Percentiles rank a stretch among this genome's conserved stretches.
Conservation (phyloP, 2,888 invertebrate species). For the Stenodema calcarata region DNA sequence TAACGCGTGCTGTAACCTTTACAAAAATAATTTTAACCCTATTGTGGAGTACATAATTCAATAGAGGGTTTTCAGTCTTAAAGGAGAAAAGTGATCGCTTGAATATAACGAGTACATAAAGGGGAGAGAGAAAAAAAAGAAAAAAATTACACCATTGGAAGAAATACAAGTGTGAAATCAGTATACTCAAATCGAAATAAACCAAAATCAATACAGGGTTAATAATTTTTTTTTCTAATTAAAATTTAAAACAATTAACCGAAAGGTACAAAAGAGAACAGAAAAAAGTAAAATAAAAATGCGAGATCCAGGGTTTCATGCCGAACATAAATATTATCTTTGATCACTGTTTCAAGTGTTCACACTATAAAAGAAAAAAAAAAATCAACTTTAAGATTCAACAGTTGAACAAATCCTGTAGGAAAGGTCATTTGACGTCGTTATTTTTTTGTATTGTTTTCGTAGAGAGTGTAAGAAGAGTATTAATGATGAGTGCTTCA, state of each 20-base stretch:
- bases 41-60: slow-evolving; percentile 27
- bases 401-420: slow-evolving; percentile 45
- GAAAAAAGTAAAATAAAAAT: slow-evolving; percentile 6
- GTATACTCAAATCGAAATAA: background rate
- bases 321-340: background rate
- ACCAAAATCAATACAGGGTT: background rate
- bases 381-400: slow-evolving; percentile 16
- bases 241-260: background rate
- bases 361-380: background rate
- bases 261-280: background rate
- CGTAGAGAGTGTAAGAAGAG: slow-evolving; percentile 36
- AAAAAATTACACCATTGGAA: background rate
- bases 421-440: background rate
- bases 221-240: background rate
- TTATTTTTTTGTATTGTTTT: background rate
- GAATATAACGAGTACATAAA: background rate
- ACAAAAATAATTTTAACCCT: slow-evolving; percentile 47
- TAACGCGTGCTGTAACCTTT: slow-evolving; percentile 36
- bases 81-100: slow-evolving; percentile 41
- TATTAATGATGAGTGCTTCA: slow-evolving; percentile 42
- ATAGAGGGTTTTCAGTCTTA: slow-evolving; percentile 36
- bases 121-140: too few species aligned
- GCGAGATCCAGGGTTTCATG: slow-evolving; percentile 33
- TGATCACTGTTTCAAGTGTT: slow-evolving; percentile 13
- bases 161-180: background rate